Conservation (phyloP, 2,113 vertebrate species). For the Mellivora capensis region DNA sequence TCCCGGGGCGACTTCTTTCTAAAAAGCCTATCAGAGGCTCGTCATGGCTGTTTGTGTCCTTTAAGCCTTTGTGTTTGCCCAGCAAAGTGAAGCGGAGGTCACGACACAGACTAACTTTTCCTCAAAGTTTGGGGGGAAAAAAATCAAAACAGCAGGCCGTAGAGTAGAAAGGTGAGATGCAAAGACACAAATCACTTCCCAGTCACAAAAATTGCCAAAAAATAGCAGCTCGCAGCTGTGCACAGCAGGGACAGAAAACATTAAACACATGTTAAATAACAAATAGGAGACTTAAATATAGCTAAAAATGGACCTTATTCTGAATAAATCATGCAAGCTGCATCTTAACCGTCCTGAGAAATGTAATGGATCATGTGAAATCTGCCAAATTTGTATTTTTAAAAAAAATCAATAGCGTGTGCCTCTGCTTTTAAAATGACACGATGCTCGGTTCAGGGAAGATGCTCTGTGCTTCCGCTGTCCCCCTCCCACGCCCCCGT, state of each 20-base stretch:
- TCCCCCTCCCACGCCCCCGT: not conserved
- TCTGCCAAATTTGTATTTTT: constrained; percentile 83
- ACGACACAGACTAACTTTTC: constrained; percentile 82
- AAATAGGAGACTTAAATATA: constrained; percentile 85
- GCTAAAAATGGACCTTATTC: constrained; percentile 86
- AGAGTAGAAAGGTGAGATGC: constrained; percentile 83
- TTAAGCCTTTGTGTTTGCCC: constrained; percentile 73
- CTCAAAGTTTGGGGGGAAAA: constrained; percentile 82
- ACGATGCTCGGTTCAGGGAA: constrained; percentile 62
- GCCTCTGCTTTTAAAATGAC: constrained; percentile 70
- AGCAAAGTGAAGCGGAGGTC: constrained; percentile 90
- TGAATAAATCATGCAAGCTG: constrained; percentile 86
- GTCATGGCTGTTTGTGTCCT: constrained; percentile 37
- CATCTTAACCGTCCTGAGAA: constrained; percentile 81
- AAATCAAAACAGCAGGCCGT: constrained; percentile 84
- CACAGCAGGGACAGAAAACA: constrained; percentile 85
- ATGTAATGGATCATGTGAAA: constrained; percentile 83
- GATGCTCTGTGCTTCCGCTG: constrained; percentile 71
- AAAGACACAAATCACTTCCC: constrained; percentile 85
- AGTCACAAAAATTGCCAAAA: constrained; percentile 86
- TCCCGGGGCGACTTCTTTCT: constrained; percentile 16
- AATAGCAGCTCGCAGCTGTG: constrained; percentile 87
- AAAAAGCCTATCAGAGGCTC: constrained; percentile 33
- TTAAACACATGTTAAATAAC: constrained; percentile 89
- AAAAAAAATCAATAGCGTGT: constrained; percentile 77